Conservation (phyloP, 2,113 vertebrate genomes). For the Micronisus gabar region DNA sequence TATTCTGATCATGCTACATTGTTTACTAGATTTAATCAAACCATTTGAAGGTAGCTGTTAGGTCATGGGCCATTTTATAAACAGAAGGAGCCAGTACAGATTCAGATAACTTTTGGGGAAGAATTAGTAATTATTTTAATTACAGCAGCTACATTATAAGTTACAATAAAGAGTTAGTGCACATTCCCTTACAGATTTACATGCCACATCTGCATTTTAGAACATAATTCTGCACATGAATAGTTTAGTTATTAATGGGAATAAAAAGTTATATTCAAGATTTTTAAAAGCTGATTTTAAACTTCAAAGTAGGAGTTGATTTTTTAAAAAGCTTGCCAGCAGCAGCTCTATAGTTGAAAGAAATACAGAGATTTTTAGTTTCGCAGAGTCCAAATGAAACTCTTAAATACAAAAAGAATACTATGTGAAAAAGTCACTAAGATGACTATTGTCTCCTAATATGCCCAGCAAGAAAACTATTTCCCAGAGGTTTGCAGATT, state of each 20-base stretch:
- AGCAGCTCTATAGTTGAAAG: neutral
- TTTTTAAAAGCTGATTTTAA: neutral
- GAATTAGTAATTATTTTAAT: neutral
- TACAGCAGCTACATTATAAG: neutral
- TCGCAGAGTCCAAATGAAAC: neutral
- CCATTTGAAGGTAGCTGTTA: neutral
- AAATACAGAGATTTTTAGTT: neutral
- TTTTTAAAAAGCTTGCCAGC: neutral
- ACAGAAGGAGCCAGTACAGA: neutral
- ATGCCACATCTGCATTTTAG: neutral
- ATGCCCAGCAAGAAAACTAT: neutral
- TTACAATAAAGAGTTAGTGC: neutral
- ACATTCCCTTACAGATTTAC: neutral
- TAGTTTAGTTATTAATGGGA: neutral
- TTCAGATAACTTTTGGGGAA: neutral
- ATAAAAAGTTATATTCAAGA: neutral
- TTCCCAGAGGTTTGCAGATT: neutral
- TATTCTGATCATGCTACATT: neutral
- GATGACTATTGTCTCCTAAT: neutral
- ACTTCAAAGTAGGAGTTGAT: neutral
- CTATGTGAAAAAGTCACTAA: neutral
- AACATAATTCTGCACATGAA: neutral
- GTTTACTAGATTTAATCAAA: neutral
- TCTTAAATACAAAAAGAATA: neutral
- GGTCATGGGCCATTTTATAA: neutral